Conservation (phyloP, 53 echinoderm and acorn worm species). For the Zoroaster sp. region DNA sequence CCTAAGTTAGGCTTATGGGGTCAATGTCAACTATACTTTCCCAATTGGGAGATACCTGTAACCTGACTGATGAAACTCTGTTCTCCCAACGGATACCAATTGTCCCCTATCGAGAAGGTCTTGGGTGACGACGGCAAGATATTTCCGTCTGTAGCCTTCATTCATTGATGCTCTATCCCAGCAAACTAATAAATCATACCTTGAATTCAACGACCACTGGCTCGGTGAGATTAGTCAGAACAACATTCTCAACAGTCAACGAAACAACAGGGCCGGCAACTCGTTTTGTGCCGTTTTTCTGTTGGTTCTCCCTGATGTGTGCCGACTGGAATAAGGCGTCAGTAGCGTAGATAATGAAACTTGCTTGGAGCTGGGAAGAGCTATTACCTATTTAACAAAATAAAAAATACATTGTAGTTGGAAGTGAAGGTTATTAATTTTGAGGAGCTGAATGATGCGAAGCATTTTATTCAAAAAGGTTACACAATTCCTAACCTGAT, state of each 20-base stretch:
- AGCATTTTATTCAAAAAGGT: no score
- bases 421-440: background rate
- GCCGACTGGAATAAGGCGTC: slow-evolving; percentile 22
- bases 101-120: no score
- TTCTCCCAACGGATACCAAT: background rate
- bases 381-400: background rate
- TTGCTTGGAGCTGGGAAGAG: background rate
- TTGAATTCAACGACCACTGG: slow-evolving; percentile 62
- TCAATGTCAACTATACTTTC: background rate
- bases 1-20: no score
- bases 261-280: slow-evolving; percentile 52
- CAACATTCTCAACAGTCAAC: slow-evolving; percentile 40
- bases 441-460: background rate
- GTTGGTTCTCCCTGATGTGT: background rate
- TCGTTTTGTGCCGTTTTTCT: no score
- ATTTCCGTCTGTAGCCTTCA: no score
- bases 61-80: background rate
- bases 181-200: background rate
- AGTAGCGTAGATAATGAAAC: slow-evolving; percentile 20
- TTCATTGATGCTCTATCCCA: background rate
- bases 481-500: no score
- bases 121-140: no score
- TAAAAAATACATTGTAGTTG: no score
- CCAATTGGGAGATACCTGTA: background rate
- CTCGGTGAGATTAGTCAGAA: slow-evolving; percentile 40